Percentiles rank a stretch among this genome's conserved stretches.
Conservation (phyloP, 2,888 invertebrate genomes). For the Cryptus viduatorius region DNA sequence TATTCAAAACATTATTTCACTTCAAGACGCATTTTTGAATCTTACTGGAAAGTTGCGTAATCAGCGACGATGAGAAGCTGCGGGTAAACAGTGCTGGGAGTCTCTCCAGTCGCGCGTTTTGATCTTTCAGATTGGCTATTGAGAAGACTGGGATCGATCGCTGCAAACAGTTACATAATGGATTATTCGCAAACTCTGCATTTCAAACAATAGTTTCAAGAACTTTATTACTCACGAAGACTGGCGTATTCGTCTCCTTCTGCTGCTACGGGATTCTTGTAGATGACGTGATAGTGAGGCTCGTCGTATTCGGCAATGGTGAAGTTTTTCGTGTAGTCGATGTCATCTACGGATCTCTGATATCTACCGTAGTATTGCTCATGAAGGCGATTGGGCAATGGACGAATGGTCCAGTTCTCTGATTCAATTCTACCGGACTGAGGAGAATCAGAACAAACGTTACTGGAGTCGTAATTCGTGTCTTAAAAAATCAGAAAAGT, state of each 20-base stretch:
- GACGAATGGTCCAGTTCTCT: neutral
- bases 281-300: conserved; percentile 24
- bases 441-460: neutral
- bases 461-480: neutral
- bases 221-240: neutral
- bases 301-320: conserved; percentile 21
- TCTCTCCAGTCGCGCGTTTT: neutral
- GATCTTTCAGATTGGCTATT: neutral
- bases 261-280: neutral
- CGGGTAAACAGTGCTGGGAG: neutral
- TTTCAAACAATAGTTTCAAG: neutral
- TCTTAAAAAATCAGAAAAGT: neutral
- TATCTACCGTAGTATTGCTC: neutral
- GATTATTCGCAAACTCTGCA: neutral
- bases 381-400: conserved; percentile 59
- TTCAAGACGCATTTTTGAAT: neutral
- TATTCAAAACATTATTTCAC: neutral
- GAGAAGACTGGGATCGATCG: neutral
- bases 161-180: neutral
- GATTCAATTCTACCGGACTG: conserved; percentile 49
- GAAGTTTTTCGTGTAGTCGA: neutral
- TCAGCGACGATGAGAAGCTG: neutral
- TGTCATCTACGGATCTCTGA: conserved; percentile 24
- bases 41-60: neutral
- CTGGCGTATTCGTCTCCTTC: neutral